Evolutionary conservation across 2,113 vertebrate species (phyloP).

Genomic region (Lichenostomus cassidix): DNA sequence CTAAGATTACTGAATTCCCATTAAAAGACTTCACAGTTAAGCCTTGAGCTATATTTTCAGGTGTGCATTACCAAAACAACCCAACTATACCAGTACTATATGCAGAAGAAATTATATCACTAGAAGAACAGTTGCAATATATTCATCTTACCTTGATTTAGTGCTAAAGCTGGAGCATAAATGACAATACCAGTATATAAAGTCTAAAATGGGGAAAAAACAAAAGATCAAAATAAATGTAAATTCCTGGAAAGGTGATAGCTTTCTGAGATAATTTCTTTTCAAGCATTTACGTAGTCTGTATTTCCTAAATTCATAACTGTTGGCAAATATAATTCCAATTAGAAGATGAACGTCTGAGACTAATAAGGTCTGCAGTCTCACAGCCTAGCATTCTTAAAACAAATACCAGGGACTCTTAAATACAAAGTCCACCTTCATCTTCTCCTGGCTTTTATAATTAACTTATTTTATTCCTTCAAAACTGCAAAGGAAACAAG

Average conservation of each 20-base stretch:
- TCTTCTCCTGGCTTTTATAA: background rate
- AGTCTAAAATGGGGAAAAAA: conserved; percentile 69
- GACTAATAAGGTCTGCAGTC: background rate
- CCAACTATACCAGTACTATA: background rate
- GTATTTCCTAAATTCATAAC: background rate
- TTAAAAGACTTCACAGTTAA: background rate
- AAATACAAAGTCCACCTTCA: background rate
- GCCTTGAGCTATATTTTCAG: background rate
- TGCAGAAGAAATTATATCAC: background rate
- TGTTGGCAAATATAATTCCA: background rate
- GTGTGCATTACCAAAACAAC: background rate
- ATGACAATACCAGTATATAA: conserved; percentile 96
- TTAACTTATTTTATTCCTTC: background rate
- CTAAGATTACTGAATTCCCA: background rate
- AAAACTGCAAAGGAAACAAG: background rate
- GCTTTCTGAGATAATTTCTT: background rate
- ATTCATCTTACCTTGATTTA: conserved; percentile 88
- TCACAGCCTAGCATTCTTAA: background rate
- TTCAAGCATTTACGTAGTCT: background rate
- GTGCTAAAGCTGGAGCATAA: conserved; percentile 92
- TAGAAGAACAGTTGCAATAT: background rate
- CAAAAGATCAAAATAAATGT: background rate
- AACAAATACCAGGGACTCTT: background rate
- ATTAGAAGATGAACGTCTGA: background rate
- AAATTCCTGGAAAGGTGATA: background rate